Conservation (phyloP, 1,140 invertebrate species). For the Drosophila obscura region DNA sequence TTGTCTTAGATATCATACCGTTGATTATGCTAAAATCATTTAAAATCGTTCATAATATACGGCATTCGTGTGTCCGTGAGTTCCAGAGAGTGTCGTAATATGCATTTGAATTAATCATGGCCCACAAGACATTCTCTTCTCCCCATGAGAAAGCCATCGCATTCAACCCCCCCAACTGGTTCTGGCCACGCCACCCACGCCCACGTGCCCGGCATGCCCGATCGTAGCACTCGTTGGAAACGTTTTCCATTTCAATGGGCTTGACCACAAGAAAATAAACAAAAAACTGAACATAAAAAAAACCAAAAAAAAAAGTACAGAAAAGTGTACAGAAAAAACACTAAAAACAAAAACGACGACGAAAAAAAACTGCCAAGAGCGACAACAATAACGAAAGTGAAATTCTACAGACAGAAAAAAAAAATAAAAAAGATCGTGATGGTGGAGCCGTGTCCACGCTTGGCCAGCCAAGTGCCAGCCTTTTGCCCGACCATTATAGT, state of each 20-base stretch:
- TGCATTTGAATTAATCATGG: constrained; percentile 50
- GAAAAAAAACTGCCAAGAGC: constrained; percentile 35
- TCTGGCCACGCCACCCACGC: constrained; percentile 49
- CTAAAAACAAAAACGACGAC: constrained; percentile 20
- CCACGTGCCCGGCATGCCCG: constrained; percentile 66
- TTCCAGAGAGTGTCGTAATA: constrained; percentile 58
- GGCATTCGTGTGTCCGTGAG: constrained; percentile 10
- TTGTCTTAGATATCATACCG: constrained; percentile 52
- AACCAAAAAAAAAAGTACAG: constrained; percentile 50
- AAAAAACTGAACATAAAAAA: constrained; percentile 32
- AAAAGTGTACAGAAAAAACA: constrained; percentile 64
- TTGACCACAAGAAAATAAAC: constrained; percentile 53
- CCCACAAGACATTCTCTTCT: not conserved
- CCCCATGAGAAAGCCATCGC: constrained; percentile 30
- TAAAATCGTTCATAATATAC: constrained; percentile 67
- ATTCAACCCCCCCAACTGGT: constrained; percentile 29
- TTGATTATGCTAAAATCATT: constrained; percentile 73
- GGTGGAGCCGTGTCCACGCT: constrained; percentile 53
- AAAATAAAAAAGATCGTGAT: constrained; percentile 70
- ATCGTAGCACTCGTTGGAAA: constrained; percentile 27
- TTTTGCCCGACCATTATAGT: constrained; percentile 38
- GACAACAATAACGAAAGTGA: constrained; percentile 78
- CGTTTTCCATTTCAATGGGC: constrained; percentile 73
- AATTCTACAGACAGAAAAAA: constrained; percentile 72
- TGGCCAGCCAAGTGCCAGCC: constrained; percentile 67